These are phyloP conservation scores for Threskiornis aethiopicus DNA, from an alignment of 2,797 vertebrate genomes.

Conservation along the genomic window DNA sequence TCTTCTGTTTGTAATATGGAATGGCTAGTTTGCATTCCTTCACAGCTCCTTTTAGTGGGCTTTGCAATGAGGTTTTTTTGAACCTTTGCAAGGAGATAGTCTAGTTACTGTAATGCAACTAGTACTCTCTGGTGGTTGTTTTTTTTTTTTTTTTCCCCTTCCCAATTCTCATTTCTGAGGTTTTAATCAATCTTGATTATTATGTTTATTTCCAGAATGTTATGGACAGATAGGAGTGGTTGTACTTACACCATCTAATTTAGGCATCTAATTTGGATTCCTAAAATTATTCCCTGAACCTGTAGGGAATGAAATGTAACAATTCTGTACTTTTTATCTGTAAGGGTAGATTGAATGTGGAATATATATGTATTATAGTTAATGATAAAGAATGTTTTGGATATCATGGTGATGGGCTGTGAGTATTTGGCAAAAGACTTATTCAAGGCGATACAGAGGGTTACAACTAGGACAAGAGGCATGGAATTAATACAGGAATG, in stretches of 20 bases:
- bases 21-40: not conserved
- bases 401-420: not conserved
- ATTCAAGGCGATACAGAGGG: not conserved
- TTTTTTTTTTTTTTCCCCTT: too few species aligned
- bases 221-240: not conserved
- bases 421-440: not conserved
- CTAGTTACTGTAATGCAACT: not conserved
- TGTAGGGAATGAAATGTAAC: not conserved
- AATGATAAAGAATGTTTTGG: not conserved
- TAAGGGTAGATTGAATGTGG: not conserved
- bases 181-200: not conserved
- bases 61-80: not conserved
- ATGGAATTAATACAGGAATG: not conserved
- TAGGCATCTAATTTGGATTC: not conserved
- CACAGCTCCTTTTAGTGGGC: not conserved
- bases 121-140: not conserved
- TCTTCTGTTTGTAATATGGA: not conserved
- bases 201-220: not conserved
- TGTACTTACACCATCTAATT: not conserved
- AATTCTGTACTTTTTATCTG: not conserved
- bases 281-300: not conserved
- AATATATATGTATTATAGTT: not conserved
- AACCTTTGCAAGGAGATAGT: not conserved
- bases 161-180: not conserved
- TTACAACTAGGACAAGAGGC: not conserved